Percentiles rank a stretch among this genome's conserved stretches.
These are phyloP conservation scores for Kryptolebias marmoratus DNA, from an alignment of 2,113 vertebrate species.

Conservation along the genomic window DNA sequence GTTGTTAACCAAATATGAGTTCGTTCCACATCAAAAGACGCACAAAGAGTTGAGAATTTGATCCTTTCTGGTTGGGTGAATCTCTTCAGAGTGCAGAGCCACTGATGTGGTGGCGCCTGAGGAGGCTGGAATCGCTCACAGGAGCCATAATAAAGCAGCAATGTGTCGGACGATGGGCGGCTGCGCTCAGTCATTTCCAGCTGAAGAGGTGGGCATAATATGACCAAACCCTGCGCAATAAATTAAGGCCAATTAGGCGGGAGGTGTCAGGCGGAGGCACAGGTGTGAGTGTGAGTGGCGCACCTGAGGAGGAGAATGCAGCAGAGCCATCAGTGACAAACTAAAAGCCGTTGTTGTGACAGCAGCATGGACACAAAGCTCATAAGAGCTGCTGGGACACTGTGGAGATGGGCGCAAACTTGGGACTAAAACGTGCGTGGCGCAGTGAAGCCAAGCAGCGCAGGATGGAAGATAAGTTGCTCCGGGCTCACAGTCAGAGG, in stretches of 20 bases:
- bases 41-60: constrained; percentile 51
- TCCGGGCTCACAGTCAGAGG: constrained; percentile 30
- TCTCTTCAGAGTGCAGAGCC: constrained; percentile 41
- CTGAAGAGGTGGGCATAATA: constrained; percentile 23
- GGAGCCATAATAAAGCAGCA: constrained; percentile 53
- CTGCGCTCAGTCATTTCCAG: constrained; percentile 23
- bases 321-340: constrained; percentile 21
- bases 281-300: constrained; percentile 27
- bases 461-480: constrained; percentile 38
- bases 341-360: constrained; percentile 25
- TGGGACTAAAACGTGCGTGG: background rate
- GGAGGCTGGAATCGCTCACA: constrained; percentile 37
- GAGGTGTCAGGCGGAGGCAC: constrained; percentile 18
- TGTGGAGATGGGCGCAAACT: constrained; percentile 15
- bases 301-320: constrained; percentile 25
- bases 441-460: constrained; percentile 23
- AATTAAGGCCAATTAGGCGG: constrained; percentile 43
- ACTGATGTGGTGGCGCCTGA: constrained; percentile 55
- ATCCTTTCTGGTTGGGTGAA: constrained; percentile 41
- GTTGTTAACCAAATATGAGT: background rate
- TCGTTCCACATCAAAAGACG: constrained; percentile 54
- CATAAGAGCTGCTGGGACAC: constrained; percentile 8
- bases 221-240: constrained; percentile 34
- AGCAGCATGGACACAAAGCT: constrained; percentile 18
- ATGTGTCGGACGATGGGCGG: constrained; percentile 32